These are phyloP conservation scores for Aphaenogaster floridana DNA, from an alignment of 1,140 invertebrate species.

Conservation along the genomic window DNA sequence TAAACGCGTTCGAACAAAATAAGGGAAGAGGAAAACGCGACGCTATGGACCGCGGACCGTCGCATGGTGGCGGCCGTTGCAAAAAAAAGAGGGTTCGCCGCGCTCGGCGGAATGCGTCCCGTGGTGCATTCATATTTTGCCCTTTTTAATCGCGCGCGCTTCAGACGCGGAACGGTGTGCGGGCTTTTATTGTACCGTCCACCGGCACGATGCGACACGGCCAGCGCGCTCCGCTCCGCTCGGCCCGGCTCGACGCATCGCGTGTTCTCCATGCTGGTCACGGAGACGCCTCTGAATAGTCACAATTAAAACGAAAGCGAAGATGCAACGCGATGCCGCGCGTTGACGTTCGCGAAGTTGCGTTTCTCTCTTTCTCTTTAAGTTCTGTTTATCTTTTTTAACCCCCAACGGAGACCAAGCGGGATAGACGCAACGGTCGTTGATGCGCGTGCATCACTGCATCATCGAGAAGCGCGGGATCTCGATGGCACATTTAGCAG, in stretches of 20 bases:
- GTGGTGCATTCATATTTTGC: constrained; percentile 75
- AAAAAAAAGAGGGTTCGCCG: background rate
- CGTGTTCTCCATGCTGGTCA: constrained; percentile 69
- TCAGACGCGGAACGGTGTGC: constrained; percentile 70
- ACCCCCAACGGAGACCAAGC: background rate
- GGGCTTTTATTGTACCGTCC: constrained; percentile 59
- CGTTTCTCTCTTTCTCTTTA: background rate
- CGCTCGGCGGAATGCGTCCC: constrained; percentile 27
- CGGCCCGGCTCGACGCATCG: constrained; percentile 20
- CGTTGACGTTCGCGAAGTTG: constrained; percentile 6
- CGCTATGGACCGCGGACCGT: constrained; percentile 29
- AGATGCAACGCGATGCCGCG: constrained; percentile 34
- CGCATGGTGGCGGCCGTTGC: background rate
- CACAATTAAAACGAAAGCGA: constrained; percentile 73
- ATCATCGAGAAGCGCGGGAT: background rate
- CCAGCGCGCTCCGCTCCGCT: constrained; percentile 34
- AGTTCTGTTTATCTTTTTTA: constrained; percentile 7
- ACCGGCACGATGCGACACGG: constrained; percentile 18
- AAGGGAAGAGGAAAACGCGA: constrained; percentile 30
- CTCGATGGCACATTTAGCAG: background rate
- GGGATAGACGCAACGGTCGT: background rate
- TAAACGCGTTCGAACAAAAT: constrained; percentile 46
- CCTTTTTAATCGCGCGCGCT: constrained; percentile 75
- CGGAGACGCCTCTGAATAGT: constrained; percentile 69
- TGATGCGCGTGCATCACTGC: constrained; percentile 7